A percentile compares a stretch with the other conserved stretches of the same genome.
These are phyloP conservation scores for Antitype chi DNA, from an alignment of 2,888 invertebrate genomes.

Conservation along the genomic window DNA sequence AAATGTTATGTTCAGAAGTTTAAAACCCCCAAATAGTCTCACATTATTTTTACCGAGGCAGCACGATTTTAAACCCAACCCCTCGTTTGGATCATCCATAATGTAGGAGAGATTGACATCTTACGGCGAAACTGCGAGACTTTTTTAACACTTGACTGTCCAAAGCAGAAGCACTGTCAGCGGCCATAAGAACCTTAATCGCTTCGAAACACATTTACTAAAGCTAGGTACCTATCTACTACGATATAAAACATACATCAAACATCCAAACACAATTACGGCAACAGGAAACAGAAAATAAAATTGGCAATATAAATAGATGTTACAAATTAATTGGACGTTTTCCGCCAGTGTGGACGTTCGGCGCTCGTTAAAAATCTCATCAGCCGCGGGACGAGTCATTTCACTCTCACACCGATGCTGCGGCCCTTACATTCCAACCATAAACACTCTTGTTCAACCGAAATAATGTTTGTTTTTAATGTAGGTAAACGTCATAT, in stretches of 20 bases:
- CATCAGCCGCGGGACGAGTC: slow-evolving; percentile 71
- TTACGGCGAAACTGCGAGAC: background rate
- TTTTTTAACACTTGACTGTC: slow-evolving; percentile 16
- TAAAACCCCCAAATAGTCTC: no score
- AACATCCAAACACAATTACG: slow-evolving; percentile 50
- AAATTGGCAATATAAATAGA: slow-evolving; percentile 64
- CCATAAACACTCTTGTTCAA: slow-evolving; percentile 35
- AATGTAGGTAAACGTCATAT: background rate
- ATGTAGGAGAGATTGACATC: background rate
- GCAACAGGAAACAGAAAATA: slow-evolving; percentile 54
- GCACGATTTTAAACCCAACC: no score
- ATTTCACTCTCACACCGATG: slow-evolving; percentile 67
- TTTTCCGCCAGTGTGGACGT: slow-evolving; percentile 69
- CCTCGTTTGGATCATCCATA: background rate
- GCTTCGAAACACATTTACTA: background rate
- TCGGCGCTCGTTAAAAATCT: slow-evolving; percentile 77
- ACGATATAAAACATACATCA: slow-evolving; percentile 7
- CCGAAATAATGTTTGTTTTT: slow-evolving; percentile 23
- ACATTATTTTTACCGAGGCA: no score
- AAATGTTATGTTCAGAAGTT: no score
- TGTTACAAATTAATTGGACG: slow-evolving; percentile 71
- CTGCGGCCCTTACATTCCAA: slow-evolving; percentile 33
- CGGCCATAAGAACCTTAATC: background rate
- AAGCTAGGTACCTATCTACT: background rate
- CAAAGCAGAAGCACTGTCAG: background rate